Percentiles rank a stretch among this genome's conserved stretches.
These are phyloP conservation scores for Synergus gifuensis DNA, from an alignment of 2,888 invertebrate genomes.

Conservation along the genomic window DNA sequence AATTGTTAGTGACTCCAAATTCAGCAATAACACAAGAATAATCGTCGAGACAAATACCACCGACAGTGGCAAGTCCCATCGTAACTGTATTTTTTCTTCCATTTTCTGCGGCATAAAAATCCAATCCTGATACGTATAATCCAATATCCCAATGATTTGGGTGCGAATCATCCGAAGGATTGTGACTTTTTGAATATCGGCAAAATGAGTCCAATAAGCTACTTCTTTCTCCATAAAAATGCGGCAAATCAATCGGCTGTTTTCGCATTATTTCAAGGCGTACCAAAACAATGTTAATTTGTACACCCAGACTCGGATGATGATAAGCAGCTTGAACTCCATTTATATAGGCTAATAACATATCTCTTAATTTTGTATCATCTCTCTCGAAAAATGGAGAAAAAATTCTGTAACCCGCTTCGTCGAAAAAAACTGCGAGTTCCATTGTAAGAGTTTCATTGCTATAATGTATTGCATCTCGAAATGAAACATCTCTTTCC, in stretches of 20 bases:
- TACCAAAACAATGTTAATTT: conserved; percentile 84
- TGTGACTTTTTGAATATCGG: conserved; percentile 83
- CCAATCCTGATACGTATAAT: conserved; percentile 87
- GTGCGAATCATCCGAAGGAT: conserved; percentile 83
- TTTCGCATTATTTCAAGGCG: conserved; percentile 84
- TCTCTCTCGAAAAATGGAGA: conserved; percentile 84
- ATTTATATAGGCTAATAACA: conserved; percentile 89
- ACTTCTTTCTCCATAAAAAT: conserved; percentile 84
- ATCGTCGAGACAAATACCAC: conserved; percentile 85
- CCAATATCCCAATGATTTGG: conserved; percentile 91
- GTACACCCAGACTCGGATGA: conserved; percentile 84
- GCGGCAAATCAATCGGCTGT: conserved; percentile 83
- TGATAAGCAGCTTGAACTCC: conserved; percentile 90
- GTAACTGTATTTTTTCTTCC: conserved; percentile 86
- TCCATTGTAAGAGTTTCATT: conserved; percentile 81
- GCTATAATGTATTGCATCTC: conserved; percentile 10
- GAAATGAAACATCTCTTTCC: not conserved
- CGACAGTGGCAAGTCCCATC: conserved; percentile 90
- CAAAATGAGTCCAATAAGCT: conserved; percentile 87
- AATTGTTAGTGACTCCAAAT: conserved; percentile 85
- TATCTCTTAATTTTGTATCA: conserved; percentile 84
- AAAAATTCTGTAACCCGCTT: conserved; percentile 86
- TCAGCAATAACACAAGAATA: conserved; percentile 89
- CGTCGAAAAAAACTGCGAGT: conserved; percentile 87
- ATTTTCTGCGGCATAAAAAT: conserved; percentile 85